Evolutionary conservation across 1,140 invertebrate genomes (phyloP).

Genomic region (Caerostris darwini): DNA sequence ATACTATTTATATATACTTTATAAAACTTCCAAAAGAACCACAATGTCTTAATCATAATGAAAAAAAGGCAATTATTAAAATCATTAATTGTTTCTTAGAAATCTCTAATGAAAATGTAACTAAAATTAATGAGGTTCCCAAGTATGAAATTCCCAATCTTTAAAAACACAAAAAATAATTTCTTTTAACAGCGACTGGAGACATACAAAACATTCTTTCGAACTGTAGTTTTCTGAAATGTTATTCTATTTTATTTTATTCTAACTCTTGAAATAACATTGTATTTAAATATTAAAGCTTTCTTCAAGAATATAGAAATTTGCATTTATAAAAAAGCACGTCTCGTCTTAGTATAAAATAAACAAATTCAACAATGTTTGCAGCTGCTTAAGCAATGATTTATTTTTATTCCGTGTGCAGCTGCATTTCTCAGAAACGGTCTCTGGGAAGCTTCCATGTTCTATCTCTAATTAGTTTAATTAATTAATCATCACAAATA

Average conservation of each 20-base stretch:
- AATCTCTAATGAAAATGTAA: neutral
- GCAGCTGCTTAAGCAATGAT: neutral
- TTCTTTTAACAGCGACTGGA: neutral
- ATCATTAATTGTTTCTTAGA: neutral
- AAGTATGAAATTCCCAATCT: neutral
- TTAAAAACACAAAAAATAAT: neutral
- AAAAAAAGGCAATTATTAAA: neutral
- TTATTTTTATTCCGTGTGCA: neutral
- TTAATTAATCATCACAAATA: constrained; percentile 12
- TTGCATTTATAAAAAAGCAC: neutral
- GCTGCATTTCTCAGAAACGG: neutral
- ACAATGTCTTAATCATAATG: constrained; percentile 11
- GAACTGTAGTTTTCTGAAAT: neutral
- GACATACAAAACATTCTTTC: neutral
- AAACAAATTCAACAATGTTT: neutral
- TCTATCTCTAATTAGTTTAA: neutral
- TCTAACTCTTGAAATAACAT: neutral
- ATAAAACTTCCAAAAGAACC: neutral
- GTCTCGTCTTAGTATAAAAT: neutral
- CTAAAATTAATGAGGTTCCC: neutral
- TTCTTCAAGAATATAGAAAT: neutral
- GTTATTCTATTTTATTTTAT: neutral
- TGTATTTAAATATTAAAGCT: neutral
- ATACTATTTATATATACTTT: neutral
- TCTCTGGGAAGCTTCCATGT: neutral